Conservation (phyloP, 1,140 invertebrate genomes). For the Drosophila novamexicana region DNA sequence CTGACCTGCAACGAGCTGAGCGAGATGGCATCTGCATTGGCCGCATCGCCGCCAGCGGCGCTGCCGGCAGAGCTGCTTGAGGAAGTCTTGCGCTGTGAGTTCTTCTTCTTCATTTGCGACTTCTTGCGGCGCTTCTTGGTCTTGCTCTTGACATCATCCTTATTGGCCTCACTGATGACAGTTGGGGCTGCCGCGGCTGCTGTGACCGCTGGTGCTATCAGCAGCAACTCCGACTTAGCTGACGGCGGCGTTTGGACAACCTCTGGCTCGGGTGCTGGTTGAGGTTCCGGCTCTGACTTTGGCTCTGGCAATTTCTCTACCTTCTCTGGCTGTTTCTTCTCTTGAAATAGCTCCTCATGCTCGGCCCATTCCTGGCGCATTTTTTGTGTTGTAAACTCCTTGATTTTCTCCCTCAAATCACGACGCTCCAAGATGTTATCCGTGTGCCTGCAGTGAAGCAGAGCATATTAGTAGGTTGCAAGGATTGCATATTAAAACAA, state of each 20-base stretch:
- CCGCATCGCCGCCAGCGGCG: constrained; percentile 54
- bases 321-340: constrained; percentile 59
- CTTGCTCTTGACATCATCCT: constrained; percentile 85
- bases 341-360: constrained; percentile 79
- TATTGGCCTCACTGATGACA: constrained; percentile 39
- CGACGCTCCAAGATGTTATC: constrained; percentile 77
- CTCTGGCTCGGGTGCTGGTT: constrained; percentile 6
- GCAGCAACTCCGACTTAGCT: not conserved
- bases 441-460: constrained; percentile 65
- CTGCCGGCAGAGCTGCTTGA: constrained; percentile 84
- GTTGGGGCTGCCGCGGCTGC: constrained; percentile 56
- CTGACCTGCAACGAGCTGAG: constrained; percentile 55
- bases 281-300: constrained; percentile 27
- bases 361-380: constrained; percentile 83
- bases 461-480: not conserved
- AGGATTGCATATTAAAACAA: not conserved
- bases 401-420: constrained; percentile 67
- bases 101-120: constrained; percentile 91
- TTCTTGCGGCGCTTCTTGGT: constrained; percentile 92
- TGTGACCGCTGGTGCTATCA: constrained; percentile 3
- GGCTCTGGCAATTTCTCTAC: constrained; percentile 25
- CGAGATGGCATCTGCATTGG: constrained; percentile 53
- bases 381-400: constrained; percentile 82
- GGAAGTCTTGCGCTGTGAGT: constrained; percentile 89
- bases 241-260: constrained; percentile 1